Base-by-base conservation (phyloP, 2,888 invertebrate species). In the Melanotus villosus region DNA sequence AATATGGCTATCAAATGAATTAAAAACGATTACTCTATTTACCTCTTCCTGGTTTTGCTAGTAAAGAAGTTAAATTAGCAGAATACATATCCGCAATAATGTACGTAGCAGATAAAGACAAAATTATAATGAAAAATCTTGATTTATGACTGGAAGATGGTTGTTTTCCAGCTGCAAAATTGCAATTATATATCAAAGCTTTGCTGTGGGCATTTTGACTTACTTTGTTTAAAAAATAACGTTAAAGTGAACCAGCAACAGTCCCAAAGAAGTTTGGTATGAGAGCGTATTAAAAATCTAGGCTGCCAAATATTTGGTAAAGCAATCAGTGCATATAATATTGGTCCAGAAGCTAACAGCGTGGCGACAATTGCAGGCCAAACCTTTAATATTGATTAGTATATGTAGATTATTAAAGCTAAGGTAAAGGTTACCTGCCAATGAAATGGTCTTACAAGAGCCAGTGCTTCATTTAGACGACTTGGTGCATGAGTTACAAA, bases 21-120 rank as follows among this genome's bases (percentile, higher is more conserved):
- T 10, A 36, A 36, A 1, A 50, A 23, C 26, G 19, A 12, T 3
- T n/a, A 34, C 12, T 43, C 7, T 43, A 1, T n/a, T 30, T 65
- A 70, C 87, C 87, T 77, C 90, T 87, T 0, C 92, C 91, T 1
- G 93, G 93, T 56, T 90, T 86, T 0, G 93, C 93, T 65, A 93
- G 86, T 19, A 93, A 85, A 1, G 93, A 93, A 7, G 93, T 93
- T 70, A 93, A 82, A 82, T 92, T 93, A 0, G 93, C 93, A 0
- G 93, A 92, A 80, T 93, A 93, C 87, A 93, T 91, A 81, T 93
- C 93, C 0, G 91, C 92, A 54, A 93, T 89, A 2, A 93, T 92
- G 80, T 93, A 93, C 0, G 93, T 93, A 1, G 92, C 91, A 23
- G 91, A 90, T n/a, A 93, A 86, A 57, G 92, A 92, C 50, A 93